Evolutionary conservation across 2,888 invertebrate species (phyloP), one percentile per base, ranked within the genome.

Genomic region (Melolontha melolontha): DNA sequence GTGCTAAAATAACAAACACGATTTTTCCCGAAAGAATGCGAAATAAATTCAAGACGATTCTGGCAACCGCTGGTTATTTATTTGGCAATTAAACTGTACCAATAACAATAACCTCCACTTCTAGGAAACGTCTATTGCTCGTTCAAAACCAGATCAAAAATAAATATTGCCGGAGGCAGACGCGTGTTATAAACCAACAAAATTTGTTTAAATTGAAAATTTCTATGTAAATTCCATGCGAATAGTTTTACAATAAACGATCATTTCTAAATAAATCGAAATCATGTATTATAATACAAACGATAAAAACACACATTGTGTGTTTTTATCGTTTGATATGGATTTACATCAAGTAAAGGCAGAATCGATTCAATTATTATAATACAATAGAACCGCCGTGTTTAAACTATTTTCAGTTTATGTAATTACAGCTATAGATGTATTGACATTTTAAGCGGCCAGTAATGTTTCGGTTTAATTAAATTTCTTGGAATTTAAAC

Each of bases 201-300:
- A 42, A 22, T 57, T 42, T 57, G 42, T 57, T 57, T 57, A 57
- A 22, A 8, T 57, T 57, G 41, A 42, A 42, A 41, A 57, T 57
- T 57, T 41, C 42, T 57, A 10, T 14, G 12, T 52, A 12, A 34
- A 27, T 42, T n/a, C 27, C 17, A 57, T 49, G 17, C 14, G 16
- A 16, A 40, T 42, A 27, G 41, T n/a, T 57, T 57, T 42, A 41
- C 57, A 6, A 42, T 11, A 57, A 57, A 41, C 41, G 17, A 55
- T 57, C 42, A 11, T 8, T 12, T 51, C 1, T 51, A 51, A 11
- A 27, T 12, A 11, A 51, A 1, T 51, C 22, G 51, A 11, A 34
- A 27, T 12, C 29, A 12, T 11, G 12, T 27, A n/a, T n/a, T n/a
- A n/a, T n/a, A n/a, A n/a, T n/a, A n/a, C n/a, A n/a, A n/a, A n/a